Conservation (phyloP, 2,113 vertebrate species). For the Anoura caudifer region DNA sequence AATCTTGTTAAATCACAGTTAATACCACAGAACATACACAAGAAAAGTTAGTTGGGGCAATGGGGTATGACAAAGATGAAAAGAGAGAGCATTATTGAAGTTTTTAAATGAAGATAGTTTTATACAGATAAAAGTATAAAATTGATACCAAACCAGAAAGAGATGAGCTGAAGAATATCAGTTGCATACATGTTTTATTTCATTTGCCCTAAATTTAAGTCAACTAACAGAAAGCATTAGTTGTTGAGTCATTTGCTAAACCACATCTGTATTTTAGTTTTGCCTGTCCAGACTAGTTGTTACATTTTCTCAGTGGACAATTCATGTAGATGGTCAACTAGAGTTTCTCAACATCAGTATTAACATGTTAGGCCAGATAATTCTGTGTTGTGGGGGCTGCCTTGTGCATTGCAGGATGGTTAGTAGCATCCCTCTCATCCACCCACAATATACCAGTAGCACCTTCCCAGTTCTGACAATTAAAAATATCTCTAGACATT, state of each 20-base stretch:
- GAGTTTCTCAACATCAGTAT: background rate
- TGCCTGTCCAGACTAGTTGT: background rate
- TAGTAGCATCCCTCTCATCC: background rate
- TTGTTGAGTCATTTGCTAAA: background rate
- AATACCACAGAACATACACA: background rate
- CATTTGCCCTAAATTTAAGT: constrained; percentile 5
- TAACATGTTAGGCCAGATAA: background rate
- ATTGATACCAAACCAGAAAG: background rate
- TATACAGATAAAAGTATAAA: background rate
- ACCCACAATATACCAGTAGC: constrained; percentile 1
- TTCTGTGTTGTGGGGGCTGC: background rate
- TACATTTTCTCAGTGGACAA: background rate
- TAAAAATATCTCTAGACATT: background rate
- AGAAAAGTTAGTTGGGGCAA: background rate
- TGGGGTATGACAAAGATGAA: background rate
- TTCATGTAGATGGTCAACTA: background rate
- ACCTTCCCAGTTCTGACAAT: background rate
- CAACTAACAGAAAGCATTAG: background rate
- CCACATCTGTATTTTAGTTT: background rate
- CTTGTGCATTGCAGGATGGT: background rate
- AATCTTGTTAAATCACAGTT: background rate
- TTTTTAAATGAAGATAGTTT: background rate
- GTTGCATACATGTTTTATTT: background rate
- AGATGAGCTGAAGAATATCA: background rate
- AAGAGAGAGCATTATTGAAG: background rate